Base-by-base conservation (phyloP, 2,888 invertebrate species). In the Lutraria lutraria region DNA sequence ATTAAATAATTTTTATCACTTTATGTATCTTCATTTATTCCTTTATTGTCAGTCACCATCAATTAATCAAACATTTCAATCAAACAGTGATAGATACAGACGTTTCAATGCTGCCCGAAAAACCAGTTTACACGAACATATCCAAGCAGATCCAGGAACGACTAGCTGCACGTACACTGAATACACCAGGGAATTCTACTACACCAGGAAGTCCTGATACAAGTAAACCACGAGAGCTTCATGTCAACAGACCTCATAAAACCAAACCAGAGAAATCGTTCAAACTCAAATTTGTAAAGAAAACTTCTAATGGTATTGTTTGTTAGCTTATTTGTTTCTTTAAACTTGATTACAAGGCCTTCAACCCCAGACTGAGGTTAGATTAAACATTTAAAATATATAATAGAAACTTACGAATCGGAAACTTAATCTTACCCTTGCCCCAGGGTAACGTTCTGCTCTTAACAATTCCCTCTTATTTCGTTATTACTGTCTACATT, bases 101-200 rank as follows among this genome's bases (percentile, higher is more conserved):
- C 29, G 79, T n/a, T n/a, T 63, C 86, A n/a, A 63, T 21, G n/a
- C 53, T 31, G 29, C 86, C 63, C 29, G 89, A 81, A 15, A 84
- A 83, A 19, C 63, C 60, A 8, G 54, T 89, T 13, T 90, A 90
- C 82, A 87, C 89, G 16, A 90, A 90, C 76, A 80, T 90, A 10
- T 82, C 90, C 3, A 76, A 54, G 54, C 86, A 84, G 4, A 89
- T 90, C n/a, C 80, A 84, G 52, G 81, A 52, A 29, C 31, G 21
- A n/a, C 43, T 80, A 60, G 54, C 72, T 29, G 25, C 85, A 16
- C 63, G n/a, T 13, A 31, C 31, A 19, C 25, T 25, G 19, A 63
- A 81, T 56, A 52, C 84, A 1, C 76, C 80, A 53, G 83, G 81
- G 0, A n/a, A 54, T 25, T 19, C 63, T 52, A 83, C 86, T 25